These are phyloP conservation scores for Sphaerodactylus townsendi DNA, from an alignment of 2,113 vertebrate genomes.

Conservation along the genomic window DNA sequence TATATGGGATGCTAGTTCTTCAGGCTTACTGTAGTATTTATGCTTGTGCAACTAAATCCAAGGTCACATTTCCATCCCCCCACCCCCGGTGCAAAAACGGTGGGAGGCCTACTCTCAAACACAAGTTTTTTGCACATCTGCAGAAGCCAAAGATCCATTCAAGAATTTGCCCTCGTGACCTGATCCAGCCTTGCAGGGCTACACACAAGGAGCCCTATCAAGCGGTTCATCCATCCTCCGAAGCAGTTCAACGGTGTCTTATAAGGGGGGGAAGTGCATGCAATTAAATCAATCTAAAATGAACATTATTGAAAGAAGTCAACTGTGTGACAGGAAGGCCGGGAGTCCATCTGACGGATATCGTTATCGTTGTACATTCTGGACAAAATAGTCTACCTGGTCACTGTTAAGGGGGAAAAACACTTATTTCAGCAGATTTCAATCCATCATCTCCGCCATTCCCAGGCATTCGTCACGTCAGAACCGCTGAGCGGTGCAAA, in stretches of 20 bases:
- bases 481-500: slow-evolving; percentile 49
- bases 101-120: not conserved
- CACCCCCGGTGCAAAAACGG: too few relatives aligned
- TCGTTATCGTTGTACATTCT: not conserved
- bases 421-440: slow-evolving; percentile 30
- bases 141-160: slow-evolving; percentile 46
- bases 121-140: slow-evolving; percentile 38
- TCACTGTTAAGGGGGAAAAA: not conserved
- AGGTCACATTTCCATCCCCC: not conserved
- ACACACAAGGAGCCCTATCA: slow-evolving; percentile 18
- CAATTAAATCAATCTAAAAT: not conserved
- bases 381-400: slow-evolving; percentile 29
- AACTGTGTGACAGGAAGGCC: not conserved
- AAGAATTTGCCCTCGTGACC: slow-evolving; percentile 52
- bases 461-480: slow-evolving; percentile 48
- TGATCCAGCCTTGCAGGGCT: slow-evolving; percentile 44
- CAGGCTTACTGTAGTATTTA: not conserved
- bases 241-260: slow-evolving; percentile 1
- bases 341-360: not conserved
- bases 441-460: slow-evolving; percentile 34
- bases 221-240: slow-evolving; percentile 11
- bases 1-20: not conserved
- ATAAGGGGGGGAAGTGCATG: not conserved
- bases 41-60: not conserved
- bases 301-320: slow-evolving; percentile 17